phyloP scores from a whole-genome alignment of 2,888 invertebrate genomes.

The Pomacea canaliculata region DNA sequence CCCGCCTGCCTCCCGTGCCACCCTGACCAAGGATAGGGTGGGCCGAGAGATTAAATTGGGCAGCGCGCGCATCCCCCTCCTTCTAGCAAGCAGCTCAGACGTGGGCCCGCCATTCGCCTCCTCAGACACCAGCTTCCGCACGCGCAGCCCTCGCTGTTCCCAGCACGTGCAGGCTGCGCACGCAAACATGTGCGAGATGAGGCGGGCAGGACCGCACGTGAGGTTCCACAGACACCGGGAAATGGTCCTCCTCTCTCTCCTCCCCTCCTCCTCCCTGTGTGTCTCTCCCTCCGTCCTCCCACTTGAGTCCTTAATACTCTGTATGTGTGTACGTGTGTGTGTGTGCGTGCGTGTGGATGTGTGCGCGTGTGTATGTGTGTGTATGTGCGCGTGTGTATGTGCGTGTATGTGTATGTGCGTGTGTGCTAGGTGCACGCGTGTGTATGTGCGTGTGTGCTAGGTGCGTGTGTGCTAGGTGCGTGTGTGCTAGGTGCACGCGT shows the following conservation, averaged over 20 bases:
- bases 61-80: background rate
- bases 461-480: too few relatives aligned
- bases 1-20: too few relatives aligned
- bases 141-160: background rate
- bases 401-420: too few relatives aligned
- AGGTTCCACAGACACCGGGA: background rate
- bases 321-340: too few relatives aligned
- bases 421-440: too few relatives aligned
- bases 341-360: too few relatives aligned
- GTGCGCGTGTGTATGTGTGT: too few relatives aligned
- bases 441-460: too few relatives aligned
- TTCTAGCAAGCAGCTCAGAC: background rate
- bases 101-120: background rate
- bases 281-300: background rate
- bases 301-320: too few relatives aligned
- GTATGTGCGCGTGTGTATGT: too few relatives aligned
- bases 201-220: slow-evolving; percentile 16
- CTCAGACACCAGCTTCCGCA: background rate
- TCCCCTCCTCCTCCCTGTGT: background rate
- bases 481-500: too few relatives aligned
- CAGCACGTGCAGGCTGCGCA: slow-evolving; percentile 6
- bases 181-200: slow-evolving; percentile 5
- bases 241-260: background rate
- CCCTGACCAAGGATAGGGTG: background rate
- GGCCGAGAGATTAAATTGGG: background rate